phyloP scores from a whole-genome alignment of 2,797 vertebrate species.

The Taeniopygia guttata region DNA sequence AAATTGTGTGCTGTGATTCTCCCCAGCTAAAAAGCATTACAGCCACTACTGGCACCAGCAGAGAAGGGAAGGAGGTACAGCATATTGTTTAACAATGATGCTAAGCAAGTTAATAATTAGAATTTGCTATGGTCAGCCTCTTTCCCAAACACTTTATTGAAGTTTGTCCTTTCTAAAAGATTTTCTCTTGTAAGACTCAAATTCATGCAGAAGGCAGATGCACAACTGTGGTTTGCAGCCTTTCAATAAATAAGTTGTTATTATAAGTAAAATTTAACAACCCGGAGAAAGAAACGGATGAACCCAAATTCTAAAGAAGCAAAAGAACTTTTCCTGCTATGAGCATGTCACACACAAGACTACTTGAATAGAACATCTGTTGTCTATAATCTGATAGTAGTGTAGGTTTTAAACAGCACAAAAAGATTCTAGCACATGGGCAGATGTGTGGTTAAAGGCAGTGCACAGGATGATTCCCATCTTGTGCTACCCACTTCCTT shows the following conservation, averaged over 20 bases:
- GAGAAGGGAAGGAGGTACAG: background rate
- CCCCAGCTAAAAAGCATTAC: background rate
- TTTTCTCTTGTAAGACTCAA: background rate
- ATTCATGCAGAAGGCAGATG: background rate
- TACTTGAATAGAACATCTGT: slow-evolving; percentile 9
- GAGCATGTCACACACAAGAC: background rate
- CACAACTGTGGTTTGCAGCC: background rate
- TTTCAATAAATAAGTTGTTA: background rate
- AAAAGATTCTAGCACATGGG: slow-evolving; percentile 5
- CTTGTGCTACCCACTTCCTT: background rate
- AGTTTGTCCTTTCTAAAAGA: background rate
- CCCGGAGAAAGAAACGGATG: background rate
- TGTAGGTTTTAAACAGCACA: background rate
- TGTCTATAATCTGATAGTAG: background rate
- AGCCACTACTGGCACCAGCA: background rate
- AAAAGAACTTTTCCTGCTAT: background rate
- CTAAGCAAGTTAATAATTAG: background rate
- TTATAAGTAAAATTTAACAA: background rate
- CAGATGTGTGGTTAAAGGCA: slow-evolving; percentile 50
- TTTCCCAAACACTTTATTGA: background rate
- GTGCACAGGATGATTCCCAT: background rate
- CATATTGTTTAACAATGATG: background rate
- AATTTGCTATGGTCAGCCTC: background rate
- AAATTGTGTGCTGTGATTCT: background rate
- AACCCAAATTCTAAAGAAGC: background rate